Evolutionary conservation across 1,140 invertebrate genomes (phyloP).

Genomic region (Pissodes strobi): DNA sequence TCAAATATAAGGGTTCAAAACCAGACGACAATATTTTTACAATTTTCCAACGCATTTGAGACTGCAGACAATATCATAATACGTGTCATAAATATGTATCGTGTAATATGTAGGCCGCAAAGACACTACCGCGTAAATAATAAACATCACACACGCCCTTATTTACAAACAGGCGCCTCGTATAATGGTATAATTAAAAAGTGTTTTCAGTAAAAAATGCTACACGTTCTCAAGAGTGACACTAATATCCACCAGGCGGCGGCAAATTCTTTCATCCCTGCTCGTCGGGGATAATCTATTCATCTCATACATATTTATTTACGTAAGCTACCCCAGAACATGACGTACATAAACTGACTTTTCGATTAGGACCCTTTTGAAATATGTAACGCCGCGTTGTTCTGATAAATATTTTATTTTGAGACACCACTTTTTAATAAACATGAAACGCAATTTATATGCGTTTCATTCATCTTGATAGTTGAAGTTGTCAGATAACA

Average conservation of each 20-base stretch:
- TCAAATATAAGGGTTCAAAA: too few species aligned
- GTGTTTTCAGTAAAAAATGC: conserved; percentile 28
- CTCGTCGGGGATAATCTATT: conserved; percentile 32
- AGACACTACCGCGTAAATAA: too few species aligned
- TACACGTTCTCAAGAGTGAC: conserved; percentile 28
- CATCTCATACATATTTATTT: conserved; percentile 38
- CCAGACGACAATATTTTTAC: too few species aligned
- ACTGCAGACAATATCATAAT: too few species aligned
- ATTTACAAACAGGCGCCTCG: conserved; percentile 26
- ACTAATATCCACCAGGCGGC: conserved; percentile 32
- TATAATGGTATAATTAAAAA: conserved; percentile 30
- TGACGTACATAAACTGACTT: conserved; percentile 32
- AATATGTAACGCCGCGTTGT: conserved; percentile 10
- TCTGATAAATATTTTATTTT: conserved; percentile 16
- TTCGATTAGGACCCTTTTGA: conserved; percentile 24
- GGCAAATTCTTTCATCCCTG: conserved; percentile 34
- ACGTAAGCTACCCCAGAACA: conserved; percentile 31
- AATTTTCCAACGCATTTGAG: too few species aligned
- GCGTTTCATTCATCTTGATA: too few species aligned
- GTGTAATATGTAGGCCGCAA: too few species aligned
- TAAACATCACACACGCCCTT: conserved; percentile 8
- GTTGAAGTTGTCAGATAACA: too few species aligned
- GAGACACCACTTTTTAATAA: conserved; percentile 8
- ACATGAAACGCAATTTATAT: conserved; percentile 10
- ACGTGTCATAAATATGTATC: too few species aligned